Conservation (phyloP, 2,797 vertebrate genomes). For the Falco rusticolus region DNA sequence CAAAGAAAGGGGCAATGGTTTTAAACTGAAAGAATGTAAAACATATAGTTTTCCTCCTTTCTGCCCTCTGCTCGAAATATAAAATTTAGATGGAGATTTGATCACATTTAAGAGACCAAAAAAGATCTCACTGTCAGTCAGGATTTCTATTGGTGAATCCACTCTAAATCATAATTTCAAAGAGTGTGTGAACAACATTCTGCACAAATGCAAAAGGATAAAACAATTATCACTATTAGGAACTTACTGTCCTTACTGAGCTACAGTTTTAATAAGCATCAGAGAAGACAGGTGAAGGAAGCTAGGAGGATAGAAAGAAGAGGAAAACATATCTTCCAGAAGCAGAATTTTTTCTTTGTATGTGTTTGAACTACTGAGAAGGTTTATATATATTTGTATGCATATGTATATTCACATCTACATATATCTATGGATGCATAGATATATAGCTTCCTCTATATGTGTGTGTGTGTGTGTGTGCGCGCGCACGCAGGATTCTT, state of each 20-base stretch:
- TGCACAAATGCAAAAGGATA: not conserved
- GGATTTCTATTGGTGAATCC: not conserved
- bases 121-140: not conserved
- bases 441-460: not conserved
- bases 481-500: not conserved
- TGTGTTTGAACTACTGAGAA: not conserved
- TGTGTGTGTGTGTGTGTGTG: not conserved
- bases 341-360: not conserved
- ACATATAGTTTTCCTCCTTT: not conserved
- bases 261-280: not conserved
- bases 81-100: not conserved
- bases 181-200: not conserved
- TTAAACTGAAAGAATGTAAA: not conserved
- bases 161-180: not conserved
- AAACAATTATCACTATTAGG: not conserved
- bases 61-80: not conserved
- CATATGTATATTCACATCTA: not conserved
- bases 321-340: not conserved
- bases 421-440: not conserved
- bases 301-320: not conserved
- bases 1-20: not conserved
- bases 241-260: not conserved
- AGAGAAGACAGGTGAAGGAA: not conserved
- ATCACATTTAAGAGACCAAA: not conserved
- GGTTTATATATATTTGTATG: not conserved